Percentiles rank a stretch among this genome's conserved stretches.
phyloP scores from a whole-genome alignment of 2,888 invertebrate genomes.

The Nematopogon swammerdamellus region DNA sequence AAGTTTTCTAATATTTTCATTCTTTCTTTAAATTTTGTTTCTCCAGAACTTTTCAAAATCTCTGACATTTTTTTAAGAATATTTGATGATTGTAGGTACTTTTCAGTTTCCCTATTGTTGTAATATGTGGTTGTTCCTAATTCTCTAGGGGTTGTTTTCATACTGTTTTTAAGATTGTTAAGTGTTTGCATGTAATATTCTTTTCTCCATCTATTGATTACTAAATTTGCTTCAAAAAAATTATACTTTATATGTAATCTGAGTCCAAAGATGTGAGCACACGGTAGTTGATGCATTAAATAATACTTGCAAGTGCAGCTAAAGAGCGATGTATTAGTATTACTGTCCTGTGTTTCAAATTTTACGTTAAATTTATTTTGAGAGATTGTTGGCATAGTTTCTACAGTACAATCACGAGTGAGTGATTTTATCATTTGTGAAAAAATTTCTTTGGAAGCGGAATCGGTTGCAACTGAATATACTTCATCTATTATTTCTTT shows the following conservation, averaged over 20 bases:
- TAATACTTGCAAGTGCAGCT: too few relatives aligned
- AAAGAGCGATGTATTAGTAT: too few relatives aligned
- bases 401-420: neutral
- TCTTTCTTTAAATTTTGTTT: conserved; percentile 1
- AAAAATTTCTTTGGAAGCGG: neutral
- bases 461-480: neutral
- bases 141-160: too few relatives aligned
- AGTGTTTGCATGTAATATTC: conserved; percentile 1
- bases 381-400: too few relatives aligned
- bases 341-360: too few relatives aligned
- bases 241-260: neutral
- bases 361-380: too few relatives aligned
- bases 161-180: too few relatives aligned
- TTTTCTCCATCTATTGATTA: neutral
- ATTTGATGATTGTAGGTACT: neutral
- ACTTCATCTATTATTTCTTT: neutral
- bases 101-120: conserved; percentile 2
- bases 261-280: neutral
- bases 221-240: neutral
- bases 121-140: too few relatives aligned
- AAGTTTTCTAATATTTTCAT: neutral
- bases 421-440: neutral
- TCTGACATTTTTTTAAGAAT: neutral
- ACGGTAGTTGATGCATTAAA: too few relatives aligned
- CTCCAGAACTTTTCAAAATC: conserved; percentile 2